Conservation (phyloP, 2,888 invertebrate genomes). For the Dasysyrphus albostriatus region DNA sequence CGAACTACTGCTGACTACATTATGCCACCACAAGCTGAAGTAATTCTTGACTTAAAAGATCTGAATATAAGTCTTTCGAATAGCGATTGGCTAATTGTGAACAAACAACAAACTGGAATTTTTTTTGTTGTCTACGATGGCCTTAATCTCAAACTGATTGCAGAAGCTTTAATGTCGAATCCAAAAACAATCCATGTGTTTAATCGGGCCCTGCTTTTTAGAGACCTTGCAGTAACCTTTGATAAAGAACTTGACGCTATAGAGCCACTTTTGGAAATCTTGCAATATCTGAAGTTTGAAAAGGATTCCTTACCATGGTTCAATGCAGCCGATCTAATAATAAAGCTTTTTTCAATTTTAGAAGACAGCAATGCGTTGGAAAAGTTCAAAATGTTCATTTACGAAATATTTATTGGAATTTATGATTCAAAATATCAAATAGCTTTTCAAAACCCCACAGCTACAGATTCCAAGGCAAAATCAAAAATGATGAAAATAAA, state of each 20-base stretch:
- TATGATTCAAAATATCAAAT: too few relatives aligned
- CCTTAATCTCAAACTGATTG: constrained; percentile 87
- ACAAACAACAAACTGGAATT: constrained; percentile 82
- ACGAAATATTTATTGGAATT: constrained; percentile 11
- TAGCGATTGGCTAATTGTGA: constrained; percentile 82
- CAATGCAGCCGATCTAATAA: constrained; percentile 83
- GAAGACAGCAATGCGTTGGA: constrained; percentile 77
- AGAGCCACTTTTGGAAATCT: constrained; percentile 85
- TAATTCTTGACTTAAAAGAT: constrained; percentile 77
- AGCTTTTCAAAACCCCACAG: too few relatives aligned
- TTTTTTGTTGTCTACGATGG: constrained; percentile 90
- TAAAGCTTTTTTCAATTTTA: constrained; percentile 77
- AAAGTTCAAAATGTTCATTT: constrained; percentile 78
- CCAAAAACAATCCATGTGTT: constrained; percentile 88
- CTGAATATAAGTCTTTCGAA: constrained; percentile 77
- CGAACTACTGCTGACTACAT: constrained; percentile 80
- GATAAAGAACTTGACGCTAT: constrained; percentile 86
- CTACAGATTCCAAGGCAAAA: too few relatives aligned
- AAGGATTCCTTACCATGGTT: constrained; percentile 89
- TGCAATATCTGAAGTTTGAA: constrained; percentile 86
- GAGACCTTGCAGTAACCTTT: constrained; percentile 87
- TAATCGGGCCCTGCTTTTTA: constrained; percentile 93
- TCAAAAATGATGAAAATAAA: too few relatives aligned
- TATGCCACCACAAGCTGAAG: constrained; percentile 79
- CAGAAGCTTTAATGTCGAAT: constrained; percentile 86